A percentile compares a stretch with the other conserved stretches of the same genome.
These are phyloP conservation scores for Amblyopsis hoosieri DNA, from an alignment of 2,797 vertebrate genomes.

Conservation along the genomic window DNA sequence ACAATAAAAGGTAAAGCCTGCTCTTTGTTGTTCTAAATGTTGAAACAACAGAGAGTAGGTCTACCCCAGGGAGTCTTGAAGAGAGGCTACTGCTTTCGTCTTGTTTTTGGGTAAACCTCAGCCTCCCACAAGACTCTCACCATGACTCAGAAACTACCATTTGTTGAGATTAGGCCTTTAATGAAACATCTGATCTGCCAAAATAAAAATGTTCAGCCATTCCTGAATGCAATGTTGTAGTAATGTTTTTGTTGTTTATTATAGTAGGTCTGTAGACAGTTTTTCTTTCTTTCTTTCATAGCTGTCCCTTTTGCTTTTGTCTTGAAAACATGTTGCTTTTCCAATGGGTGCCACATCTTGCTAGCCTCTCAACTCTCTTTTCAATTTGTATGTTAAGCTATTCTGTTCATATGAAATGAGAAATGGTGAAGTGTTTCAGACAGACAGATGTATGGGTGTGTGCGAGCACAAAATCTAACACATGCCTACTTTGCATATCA, in stretches of 20 bases:
- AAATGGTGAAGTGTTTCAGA: constrained; percentile 34
- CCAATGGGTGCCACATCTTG: background rate
- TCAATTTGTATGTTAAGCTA: too few relatives aligned
- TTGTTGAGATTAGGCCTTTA: too few relatives aligned
- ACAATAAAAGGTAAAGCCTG: constrained; percentile 40
- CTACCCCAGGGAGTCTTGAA: constrained; percentile 27
- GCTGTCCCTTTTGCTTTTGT: background rate
- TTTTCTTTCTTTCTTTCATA: too few relatives aligned
- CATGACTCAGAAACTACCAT: background rate
- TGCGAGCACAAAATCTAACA: constrained; percentile 13
- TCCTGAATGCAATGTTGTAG: too few relatives aligned
- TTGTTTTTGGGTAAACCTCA: constrained; percentile 43
- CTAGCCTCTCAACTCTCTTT: too few relatives aligned
- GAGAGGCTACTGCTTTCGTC: constrained; percentile 28
- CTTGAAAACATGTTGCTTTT: background rate
- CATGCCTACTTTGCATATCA: constrained; percentile 36
- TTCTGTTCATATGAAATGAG: constrained; percentile 35
- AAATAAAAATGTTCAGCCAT: too few relatives aligned
- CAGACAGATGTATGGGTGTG: constrained; percentile 22
- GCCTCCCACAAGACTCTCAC: background rate
- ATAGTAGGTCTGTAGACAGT: too few relatives aligned
- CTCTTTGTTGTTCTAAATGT: constrained; percentile 11
- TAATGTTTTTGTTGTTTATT: too few relatives aligned
- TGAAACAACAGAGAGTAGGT: constrained; percentile 10
- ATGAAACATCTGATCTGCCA: too few relatives aligned